Conservation (phyloP, 2,797 vertebrate genomes). For the Uromys caudimaculatus region DNA sequence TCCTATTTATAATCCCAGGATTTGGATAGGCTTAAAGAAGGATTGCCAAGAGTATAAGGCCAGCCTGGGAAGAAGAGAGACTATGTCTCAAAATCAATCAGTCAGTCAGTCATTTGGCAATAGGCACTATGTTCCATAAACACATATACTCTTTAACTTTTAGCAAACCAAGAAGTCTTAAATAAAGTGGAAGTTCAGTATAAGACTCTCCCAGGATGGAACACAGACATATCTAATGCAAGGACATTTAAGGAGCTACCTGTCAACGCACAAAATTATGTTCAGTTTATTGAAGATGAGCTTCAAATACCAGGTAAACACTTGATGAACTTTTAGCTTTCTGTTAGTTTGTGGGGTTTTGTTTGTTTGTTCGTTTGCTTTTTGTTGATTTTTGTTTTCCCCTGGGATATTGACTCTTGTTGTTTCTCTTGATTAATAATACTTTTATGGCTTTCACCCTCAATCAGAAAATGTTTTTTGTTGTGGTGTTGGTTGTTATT, state of each 20-base stretch:
- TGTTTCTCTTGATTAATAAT: not conserved
- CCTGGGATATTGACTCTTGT: not conserved
- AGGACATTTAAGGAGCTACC: slow-evolving; percentile 95
- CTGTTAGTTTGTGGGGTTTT: not conserved
- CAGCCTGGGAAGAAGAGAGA: not conserved
- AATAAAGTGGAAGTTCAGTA: slow-evolving; percentile 97
- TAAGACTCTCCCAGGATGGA: slow-evolving; percentile 96
- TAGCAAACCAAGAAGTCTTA: slow-evolving; percentile 98
- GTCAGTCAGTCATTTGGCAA: not conserved
- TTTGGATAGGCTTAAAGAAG: not conserved
- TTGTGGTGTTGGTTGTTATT: not conserved
- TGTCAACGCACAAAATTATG: slow-evolving; percentile 96
- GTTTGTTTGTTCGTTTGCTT: not conserved
- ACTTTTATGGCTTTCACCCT: not conserved
- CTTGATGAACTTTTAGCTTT: slow-evolving; percentile 37
- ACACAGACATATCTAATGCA: slow-evolving; percentile 93
- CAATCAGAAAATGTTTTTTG: not conserved
- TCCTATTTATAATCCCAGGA: not conserved
- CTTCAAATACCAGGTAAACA: slow-evolving; percentile 94
- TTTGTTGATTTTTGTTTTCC: not conserved
- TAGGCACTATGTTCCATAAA: not conserved
- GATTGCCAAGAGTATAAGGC: not conserved
- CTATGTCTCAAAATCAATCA: not conserved
- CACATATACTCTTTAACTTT: slow-evolving; percentile 68
- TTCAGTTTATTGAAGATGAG: slow-evolving; percentile 93